phyloP scores from a whole-genome alignment of 2,888 invertebrate species.

The Euclidia mi region DNA sequence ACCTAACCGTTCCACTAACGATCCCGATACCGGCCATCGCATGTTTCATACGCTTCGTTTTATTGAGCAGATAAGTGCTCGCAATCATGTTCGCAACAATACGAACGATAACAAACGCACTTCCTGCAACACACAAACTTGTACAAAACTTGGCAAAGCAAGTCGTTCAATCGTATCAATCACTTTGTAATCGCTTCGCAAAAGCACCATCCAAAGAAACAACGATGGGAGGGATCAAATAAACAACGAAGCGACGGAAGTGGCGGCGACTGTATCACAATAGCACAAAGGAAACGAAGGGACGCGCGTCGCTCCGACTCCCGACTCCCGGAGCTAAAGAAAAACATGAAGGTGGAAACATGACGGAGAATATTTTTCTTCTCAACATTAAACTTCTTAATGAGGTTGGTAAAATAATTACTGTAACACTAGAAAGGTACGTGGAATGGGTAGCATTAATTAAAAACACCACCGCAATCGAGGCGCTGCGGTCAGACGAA shows the following conservation, averaged over 20 bases:
- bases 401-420: slow-evolving; percentile 86
- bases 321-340: slow-evolving; percentile 41
- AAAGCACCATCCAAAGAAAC: too few species aligned
- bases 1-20: slow-evolving; percentile 80
- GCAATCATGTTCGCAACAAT: too few species aligned
- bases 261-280: slow-evolving; percentile 71
- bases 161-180: slow-evolving; percentile 65
- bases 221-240: slow-evolving; percentile 66
- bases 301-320: too few species aligned
- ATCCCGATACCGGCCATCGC: slow-evolving; percentile 69
- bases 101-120: slow-evolving; percentile 34
- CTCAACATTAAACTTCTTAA: slow-evolving; percentile 82
- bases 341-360: slow-evolving; percentile 64
- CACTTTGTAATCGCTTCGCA: slow-evolving; percentile 68
- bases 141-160: slow-evolving; percentile 39
- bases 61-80: slow-evolving; percentile 70
- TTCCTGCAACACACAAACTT: slow-evolving; percentile 33
- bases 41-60: slow-evolving; percentile 74
- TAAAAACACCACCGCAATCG: slow-evolving; percentile 81
- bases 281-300: slow-evolving; percentile 65
- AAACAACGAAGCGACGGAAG: slow-evolving; percentile 71
- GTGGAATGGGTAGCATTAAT: slow-evolving; percentile 83
- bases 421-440: slow-evolving; percentile 86
- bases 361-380: slow-evolving; percentile 79
- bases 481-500: slow-evolving; percentile 80